Percentiles rank a stretch among this genome's conserved stretches.
phyloP scores from a whole-genome alignment of 2,888 invertebrate genomes.

The Stenichneumon culpator region DNA sequence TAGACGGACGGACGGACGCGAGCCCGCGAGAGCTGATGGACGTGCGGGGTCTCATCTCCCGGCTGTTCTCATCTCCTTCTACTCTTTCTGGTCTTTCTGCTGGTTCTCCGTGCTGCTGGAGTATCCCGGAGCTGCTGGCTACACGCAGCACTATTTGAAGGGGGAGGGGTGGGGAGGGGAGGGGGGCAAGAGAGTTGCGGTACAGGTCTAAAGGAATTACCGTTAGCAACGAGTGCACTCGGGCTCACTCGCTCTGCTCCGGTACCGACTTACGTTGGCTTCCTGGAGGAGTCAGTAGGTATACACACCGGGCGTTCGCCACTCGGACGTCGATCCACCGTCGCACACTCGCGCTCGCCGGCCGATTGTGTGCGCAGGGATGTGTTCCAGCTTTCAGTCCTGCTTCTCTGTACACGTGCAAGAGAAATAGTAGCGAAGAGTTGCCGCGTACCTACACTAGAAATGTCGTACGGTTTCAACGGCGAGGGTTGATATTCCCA shows the following conservation, averaged over 20 bases:
- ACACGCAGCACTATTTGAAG: slow-evolving; percentile 44
- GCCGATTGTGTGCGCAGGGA: background rate
- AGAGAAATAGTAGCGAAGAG: slow-evolving; percentile 44
- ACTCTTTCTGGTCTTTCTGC: slow-evolving; percentile 45
- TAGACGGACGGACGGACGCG: slow-evolving; percentile 60
- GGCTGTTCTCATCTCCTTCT: slow-evolving; percentile 45
- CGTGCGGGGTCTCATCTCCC: slow-evolving; percentile 67
- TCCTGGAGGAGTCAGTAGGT: slow-evolving; percentile 59
- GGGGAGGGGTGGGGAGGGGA: slow-evolving; percentile 39
- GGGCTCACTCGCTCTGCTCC: slow-evolving; percentile 72
- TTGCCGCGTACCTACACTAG: background rate
- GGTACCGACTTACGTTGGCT: slow-evolving; percentile 70
- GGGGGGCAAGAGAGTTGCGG: slow-evolving; percentile 79
- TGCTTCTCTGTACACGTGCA: slow-evolving; percentile 4
- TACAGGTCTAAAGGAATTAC: slow-evolving; percentile 84
- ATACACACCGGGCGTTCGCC: slow-evolving; percentile 37
- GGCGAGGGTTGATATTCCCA: background rate
- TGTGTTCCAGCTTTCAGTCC: slow-evolving; percentile 44
- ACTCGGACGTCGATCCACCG: slow-evolving; percentile 33
- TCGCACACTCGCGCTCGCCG: slow-evolving; percentile 15
- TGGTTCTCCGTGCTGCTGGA: slow-evolving; percentile 39
- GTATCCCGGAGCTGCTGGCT: slow-evolving; percentile 58
- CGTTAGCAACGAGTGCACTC: slow-evolving; percentile 83
- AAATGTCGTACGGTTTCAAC: slow-evolving; percentile 29
- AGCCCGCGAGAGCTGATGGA: slow-evolving; percentile 66